These are phyloP conservation scores for Eretmochelys imbricata DNA, from an alignment of 2,113 vertebrate species.

Conservation along the genomic window DNA sequence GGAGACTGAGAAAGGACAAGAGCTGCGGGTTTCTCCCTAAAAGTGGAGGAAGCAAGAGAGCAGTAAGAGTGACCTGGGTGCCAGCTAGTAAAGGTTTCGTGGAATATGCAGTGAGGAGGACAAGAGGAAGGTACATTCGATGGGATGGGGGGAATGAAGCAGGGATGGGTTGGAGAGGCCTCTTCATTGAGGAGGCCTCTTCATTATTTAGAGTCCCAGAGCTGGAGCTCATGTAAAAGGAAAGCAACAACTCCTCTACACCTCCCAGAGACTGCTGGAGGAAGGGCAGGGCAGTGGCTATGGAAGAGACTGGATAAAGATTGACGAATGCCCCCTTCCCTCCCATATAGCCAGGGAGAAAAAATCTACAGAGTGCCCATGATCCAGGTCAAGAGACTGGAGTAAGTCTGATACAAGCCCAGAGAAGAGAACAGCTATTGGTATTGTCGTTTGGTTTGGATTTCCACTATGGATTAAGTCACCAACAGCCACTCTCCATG, in stretches of 20 bases:
- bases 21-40: not conserved
- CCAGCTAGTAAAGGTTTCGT: not conserved
- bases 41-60: not conserved
- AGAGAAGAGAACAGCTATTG: not conserved
- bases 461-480: accelerated
- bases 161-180: not conserved
- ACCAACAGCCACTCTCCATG: not conserved
- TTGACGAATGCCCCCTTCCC: not conserved
- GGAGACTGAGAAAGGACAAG: not conserved
- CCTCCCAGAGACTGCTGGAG: accelerated
- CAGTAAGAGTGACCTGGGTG: not conserved
- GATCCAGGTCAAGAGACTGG: accelerated
- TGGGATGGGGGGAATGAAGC: not conserved
- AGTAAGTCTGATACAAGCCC: accelerated
- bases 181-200: not conserved
- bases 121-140: not conserved
- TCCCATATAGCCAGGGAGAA: not conserved
- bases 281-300: not conserved
- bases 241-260: not conserved
- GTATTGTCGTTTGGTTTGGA: accelerated
- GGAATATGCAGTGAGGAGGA: not conserved
- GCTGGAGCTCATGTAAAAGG: not conserved
- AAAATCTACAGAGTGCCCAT: not conserved
- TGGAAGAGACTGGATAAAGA: not conserved
- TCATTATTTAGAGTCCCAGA: not conserved